These are phyloP conservation scores for Amblyopsis rosae DNA, from an alignment of 2,113 vertebrate species.

Conservation along the genomic window DNA sequence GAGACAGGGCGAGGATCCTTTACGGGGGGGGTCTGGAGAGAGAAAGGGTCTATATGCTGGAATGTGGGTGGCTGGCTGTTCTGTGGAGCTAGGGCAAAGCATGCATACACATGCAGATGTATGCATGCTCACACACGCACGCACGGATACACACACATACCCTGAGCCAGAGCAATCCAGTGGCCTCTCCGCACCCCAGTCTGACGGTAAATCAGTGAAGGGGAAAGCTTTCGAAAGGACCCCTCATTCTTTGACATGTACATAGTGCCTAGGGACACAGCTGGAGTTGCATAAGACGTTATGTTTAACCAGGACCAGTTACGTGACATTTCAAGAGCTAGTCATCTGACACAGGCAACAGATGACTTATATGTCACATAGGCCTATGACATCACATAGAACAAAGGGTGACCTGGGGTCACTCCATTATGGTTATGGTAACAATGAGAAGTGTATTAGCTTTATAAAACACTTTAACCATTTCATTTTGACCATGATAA, in stretches of 20 bases:
- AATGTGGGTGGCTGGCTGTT: slow-evolving; percentile 31
- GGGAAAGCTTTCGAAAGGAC: slow-evolving; percentile 65
- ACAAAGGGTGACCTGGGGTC: slow-evolving; percentile 63
- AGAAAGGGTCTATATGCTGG: slow-evolving; percentile 38
- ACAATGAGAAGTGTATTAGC: not conserved
- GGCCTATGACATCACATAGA: slow-evolving; percentile 43
- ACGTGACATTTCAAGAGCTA: slow-evolving; percentile 29
- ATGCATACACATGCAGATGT: slow-evolving; percentile 1
- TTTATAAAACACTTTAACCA: too few species aligned
- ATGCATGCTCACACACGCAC: not conserved
- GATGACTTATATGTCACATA: slow-evolving; percentile 11
- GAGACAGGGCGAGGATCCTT: slow-evolving; percentile 1
- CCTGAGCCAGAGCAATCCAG: slow-evolving; percentile 55
- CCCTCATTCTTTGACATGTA: slow-evolving; percentile 57
- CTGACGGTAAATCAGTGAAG: slow-evolving; percentile 61
- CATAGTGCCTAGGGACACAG: slow-evolving; percentile 53
- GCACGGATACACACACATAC: slow-evolving; percentile 6
- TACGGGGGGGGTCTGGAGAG: slow-evolving; percentile 14
- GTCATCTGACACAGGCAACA: slow-evolving; percentile 27
- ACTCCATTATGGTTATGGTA: slow-evolving; percentile 26
- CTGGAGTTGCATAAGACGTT: slow-evolving; percentile 58
- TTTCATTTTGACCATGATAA: too few species aligned
- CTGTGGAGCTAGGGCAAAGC: slow-evolving; percentile 33
- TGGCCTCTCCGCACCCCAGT: slow-evolving; percentile 52
- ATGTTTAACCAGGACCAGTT: slow-evolving; percentile 36